Evolutionary conservation across 1,140 invertebrate species (phyloP).

Genomic region (Solenopsis invicta): DNA sequence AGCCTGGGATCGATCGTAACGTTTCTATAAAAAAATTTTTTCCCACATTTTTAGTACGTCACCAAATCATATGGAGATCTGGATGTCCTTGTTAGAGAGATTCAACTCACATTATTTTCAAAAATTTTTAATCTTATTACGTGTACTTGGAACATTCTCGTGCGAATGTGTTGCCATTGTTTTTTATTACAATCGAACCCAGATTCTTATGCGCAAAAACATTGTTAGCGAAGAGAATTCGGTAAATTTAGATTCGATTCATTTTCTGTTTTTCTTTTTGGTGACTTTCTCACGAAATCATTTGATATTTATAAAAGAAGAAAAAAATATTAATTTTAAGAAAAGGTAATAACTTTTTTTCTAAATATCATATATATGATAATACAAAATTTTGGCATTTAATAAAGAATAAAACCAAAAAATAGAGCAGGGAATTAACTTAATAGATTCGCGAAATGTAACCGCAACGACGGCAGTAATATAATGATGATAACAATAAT

Average conservation of each 20-base stretch:
- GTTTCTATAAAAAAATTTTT: slow-evolving; percentile 21
- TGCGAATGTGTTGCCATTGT: neutral
- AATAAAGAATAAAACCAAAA: slow-evolving; percentile 1
- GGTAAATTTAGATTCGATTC: neutral
- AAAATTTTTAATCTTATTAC: slow-evolving; percentile 5
- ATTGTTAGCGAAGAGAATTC: neutral
- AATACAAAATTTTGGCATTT: neutral
- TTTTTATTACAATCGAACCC: slow-evolving; percentile 3
- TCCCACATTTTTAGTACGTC: neutral
- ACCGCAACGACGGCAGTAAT: neutral
- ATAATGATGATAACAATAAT: slow-evolving; percentile 56
- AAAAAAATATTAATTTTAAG: slow-evolving; percentile 17
- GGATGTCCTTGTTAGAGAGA: slow-evolving; percentile 3
- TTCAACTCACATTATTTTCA: neutral
- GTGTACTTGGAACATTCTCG: neutral
- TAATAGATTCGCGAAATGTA: slow-evolving; percentile 4
- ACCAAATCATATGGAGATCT: slow-evolving; percentile 18
- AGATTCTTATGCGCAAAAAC: slow-evolving; percentile 3
- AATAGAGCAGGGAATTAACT: neutral
- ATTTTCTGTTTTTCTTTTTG: neutral
- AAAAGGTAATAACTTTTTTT: slow-evolving; percentile 11
- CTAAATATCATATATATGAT: neutral
- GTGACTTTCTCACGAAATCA: neutral
- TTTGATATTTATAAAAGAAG: neutral
- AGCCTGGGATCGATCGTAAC: slow-evolving; percentile 27